Conservation (phyloP, 2,113 vertebrate species). For the Callocephalon fimbriatum region DNA sequence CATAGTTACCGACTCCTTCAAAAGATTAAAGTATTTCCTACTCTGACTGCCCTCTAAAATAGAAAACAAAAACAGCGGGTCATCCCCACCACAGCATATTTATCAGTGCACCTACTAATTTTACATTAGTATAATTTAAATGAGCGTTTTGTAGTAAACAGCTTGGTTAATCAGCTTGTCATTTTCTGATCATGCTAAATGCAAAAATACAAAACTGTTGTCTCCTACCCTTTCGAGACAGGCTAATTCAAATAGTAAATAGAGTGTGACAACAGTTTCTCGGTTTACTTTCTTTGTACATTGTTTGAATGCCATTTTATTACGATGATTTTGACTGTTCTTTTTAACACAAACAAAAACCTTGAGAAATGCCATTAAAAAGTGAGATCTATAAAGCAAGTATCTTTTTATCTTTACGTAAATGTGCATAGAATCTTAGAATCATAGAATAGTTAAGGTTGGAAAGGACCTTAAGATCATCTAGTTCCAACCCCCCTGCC, state of each 20-base stretch:
- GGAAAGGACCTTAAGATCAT: too few species aligned
- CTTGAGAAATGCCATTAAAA: background rate
- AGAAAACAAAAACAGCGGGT: background rate
- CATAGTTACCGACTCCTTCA: background rate
- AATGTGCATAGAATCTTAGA: background rate
- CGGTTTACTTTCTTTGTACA: background rate
- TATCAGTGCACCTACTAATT: background rate
- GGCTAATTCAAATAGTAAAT: background rate
- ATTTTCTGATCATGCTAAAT: background rate
- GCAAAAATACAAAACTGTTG: background rate
- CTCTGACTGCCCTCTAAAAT: background rate
- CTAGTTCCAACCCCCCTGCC: too few species aligned
- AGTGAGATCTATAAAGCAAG: background rate
- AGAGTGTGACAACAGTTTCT: background rate
- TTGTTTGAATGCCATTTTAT: background rate
- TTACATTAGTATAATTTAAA: background rate
- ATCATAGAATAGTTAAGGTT: too few species aligned
- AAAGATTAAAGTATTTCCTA: background rate
- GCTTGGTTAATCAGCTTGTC: fast-evolving
- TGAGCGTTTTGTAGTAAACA: background rate
- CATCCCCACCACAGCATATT: background rate
- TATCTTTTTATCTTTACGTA: background rate
- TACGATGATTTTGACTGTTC: background rate
- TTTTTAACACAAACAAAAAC: background rate
- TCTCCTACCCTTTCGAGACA: background rate